Conservation (phyloP, 2,797 vertebrate species). For the Crocidura indochinensis region DNA sequence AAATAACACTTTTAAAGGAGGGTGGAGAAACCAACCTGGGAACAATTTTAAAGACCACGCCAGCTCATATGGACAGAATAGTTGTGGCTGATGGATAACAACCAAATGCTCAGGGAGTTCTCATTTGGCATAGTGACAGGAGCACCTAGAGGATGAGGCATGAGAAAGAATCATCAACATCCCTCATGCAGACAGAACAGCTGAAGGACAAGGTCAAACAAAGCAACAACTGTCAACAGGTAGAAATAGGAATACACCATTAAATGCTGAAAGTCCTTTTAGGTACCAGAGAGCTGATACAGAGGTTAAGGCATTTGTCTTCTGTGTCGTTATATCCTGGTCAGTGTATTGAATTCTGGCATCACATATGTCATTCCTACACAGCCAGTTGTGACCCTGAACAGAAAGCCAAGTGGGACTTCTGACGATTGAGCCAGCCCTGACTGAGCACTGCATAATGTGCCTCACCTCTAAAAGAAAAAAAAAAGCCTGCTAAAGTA, state of each 20-base stretch:
- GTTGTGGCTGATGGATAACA: conserved; percentile 46
- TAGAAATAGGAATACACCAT: not conserved
- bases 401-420: too few relatives aligned
- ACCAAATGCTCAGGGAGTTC: conserved; percentile 68
- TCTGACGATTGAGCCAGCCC: too few relatives aligned
- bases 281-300: too few relatives aligned
- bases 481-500: conserved; percentile 5
- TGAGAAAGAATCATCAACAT: not conserved
- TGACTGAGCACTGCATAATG: too few relatives aligned
- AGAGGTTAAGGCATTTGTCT: too few relatives aligned
- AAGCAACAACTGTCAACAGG: conserved; percentile 4
- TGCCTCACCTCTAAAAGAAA: too few relatives aligned
- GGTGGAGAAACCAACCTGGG: conserved; percentile 53
- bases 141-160: conserved; percentile 6
- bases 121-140: conserved; percentile 71
- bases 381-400: too few relatives aligned
- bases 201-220: conserved; percentile 36
- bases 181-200: not conserved
- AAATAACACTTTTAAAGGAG: conserved; percentile 62
- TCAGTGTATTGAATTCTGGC: too few relatives aligned
- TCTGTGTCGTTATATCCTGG: too few relatives aligned
- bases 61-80: conserved; percentile 60
- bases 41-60: conserved; percentile 34
- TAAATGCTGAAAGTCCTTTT: not conserved
- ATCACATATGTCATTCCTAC: too few relatives aligned